These are phyloP conservation scores for Edolisoma coerulescens DNA, from an alignment of 2,113 vertebrate species.

Conservation along the genomic window DNA sequence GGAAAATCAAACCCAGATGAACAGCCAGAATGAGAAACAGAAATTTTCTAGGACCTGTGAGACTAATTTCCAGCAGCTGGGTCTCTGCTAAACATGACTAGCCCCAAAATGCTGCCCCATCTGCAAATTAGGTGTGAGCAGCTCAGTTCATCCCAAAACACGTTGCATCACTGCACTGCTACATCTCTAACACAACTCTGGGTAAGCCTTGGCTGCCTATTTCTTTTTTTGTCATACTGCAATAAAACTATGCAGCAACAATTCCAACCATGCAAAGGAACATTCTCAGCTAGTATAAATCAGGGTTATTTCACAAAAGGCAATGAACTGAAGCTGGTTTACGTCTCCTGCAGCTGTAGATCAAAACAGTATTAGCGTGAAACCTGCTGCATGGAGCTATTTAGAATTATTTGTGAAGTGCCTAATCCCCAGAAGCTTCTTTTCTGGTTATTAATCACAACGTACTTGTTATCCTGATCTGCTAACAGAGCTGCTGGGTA, in stretches of 20 bases:
- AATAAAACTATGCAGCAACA: not conserved
- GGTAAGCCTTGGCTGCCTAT: not conserved
- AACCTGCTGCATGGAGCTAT: not conserved
- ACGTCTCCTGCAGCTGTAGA: not conserved
- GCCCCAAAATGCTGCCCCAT: not conserved
- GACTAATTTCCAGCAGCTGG: not conserved
- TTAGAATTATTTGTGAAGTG: conserved; percentile 8
- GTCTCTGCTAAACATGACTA: not conserved
- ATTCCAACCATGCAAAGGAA: not conserved
- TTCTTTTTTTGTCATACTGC: not conserved
- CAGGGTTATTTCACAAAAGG: not conserved
- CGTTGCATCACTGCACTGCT: not conserved
- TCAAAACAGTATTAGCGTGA: not conserved
- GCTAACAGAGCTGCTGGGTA: not conserved
- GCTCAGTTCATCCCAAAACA: not conserved
- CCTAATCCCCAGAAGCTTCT: not conserved
- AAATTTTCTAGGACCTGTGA: rapidly evolving
- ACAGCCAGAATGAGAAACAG: not conserved
- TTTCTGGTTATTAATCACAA: conserved; percentile 8
- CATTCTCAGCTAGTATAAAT: not conserved
- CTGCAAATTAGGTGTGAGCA: not conserved
- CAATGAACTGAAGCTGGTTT: not conserved
- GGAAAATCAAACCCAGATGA: not conserved
- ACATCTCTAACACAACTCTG: not conserved
- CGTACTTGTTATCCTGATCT: not conserved